Evolutionary conservation across 1,140 invertebrate genomes (phyloP).

Genomic region (Saxidomus purpurata): DNA sequence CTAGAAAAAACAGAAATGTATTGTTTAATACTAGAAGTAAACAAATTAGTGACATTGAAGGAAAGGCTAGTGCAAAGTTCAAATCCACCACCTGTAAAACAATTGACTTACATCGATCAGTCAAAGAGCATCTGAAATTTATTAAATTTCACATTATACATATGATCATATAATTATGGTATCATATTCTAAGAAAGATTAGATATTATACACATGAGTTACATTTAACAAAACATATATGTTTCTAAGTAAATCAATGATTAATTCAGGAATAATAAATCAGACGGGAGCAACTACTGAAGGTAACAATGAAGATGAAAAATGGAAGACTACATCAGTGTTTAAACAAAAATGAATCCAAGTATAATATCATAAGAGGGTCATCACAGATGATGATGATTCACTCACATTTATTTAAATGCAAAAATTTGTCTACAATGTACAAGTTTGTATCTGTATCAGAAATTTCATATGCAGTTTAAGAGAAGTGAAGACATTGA

Average conservation of each 20-base stretch:
- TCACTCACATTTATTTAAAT: neutral
- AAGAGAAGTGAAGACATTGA: constrained; percentile 3
- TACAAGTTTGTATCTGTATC: too few relatives aligned
- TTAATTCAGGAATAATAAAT: constrained; percentile 2
- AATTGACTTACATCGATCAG: constrained; percentile 29
- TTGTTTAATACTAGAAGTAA: constrained; percentile 20
- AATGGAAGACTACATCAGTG: constrained; percentile 8
- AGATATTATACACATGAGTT: constrained; percentile 20
- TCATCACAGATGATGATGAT: constrained; percentile 29
- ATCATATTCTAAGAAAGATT: constrained; percentile 23
- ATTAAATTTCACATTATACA: constrained; percentile 29
- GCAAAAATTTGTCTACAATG: too few relatives aligned
- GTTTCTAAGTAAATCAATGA: constrained; percentile 10
- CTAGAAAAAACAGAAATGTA: too few relatives aligned
- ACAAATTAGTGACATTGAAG: constrained; percentile 25
- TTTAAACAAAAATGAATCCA: constrained; percentile 19
- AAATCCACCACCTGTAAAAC: constrained; percentile 22
- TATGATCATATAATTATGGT: constrained; percentile 17
- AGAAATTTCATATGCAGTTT: neutral
- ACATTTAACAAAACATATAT: constrained; percentile 28
- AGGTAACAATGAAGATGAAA: too few relatives aligned
- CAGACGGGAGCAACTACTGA: too few relatives aligned
- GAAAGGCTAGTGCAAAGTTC: too few relatives aligned
- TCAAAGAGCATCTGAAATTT: constrained; percentile 25
- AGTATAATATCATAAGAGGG: constrained; percentile 29